These are phyloP conservation scores for Leptatherina wallacei DNA, from an alignment of 2,797 vertebrate species.

Conservation along the genomic window DNA sequence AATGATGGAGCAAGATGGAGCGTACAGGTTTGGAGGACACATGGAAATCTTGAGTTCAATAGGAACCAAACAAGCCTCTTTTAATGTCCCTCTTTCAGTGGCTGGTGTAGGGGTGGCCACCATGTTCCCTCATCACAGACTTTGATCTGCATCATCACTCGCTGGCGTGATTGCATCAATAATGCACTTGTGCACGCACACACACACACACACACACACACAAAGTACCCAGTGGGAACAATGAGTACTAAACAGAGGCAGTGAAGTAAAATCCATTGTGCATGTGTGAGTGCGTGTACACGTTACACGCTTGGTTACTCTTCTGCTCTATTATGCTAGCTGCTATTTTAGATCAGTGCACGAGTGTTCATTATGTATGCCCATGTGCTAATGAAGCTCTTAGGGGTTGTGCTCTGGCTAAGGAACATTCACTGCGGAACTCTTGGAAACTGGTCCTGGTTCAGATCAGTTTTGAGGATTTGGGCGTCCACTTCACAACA, in stretches of 20 bases:
- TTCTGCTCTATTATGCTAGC: slow-evolving; percentile 49
- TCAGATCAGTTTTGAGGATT: slow-evolving; percentile 8
- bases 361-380: slow-evolving; percentile 55
- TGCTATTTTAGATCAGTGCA: slow-evolving; percentile 67
- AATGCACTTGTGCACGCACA: slow-evolving; percentile 61
- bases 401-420: slow-evolving; percentile 39
- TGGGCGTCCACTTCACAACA: not conserved
- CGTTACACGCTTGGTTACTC: slow-evolving; percentile 50
- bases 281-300: slow-evolving; percentile 31
- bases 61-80: slow-evolving; percentile 16
- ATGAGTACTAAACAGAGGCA: slow-evolving; percentile 54
- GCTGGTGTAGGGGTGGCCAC: slow-evolving; percentile 29
- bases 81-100: slow-evolving; percentile 18
- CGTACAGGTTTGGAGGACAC: slow-evolving; percentile 34
- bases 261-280: slow-evolving; percentile 58
- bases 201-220: slow-evolving; percentile 35
- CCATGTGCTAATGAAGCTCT: slow-evolving; percentile 66
- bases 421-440: slow-evolving; percentile 38
- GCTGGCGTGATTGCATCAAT: slow-evolving; percentile 70
- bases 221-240: slow-evolving; percentile 49
- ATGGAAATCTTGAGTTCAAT: slow-evolving; percentile 24
- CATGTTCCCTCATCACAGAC: slow-evolving; percentile 61
- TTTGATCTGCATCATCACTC: slow-evolving; percentile 75
- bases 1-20: slow-evolving; percentile 15
- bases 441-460: slow-evolving; percentile 25